phyloP scores from a whole-genome alignment of 2,888 invertebrate genomes.

The Aporophyla lueneburgensis region DNA sequence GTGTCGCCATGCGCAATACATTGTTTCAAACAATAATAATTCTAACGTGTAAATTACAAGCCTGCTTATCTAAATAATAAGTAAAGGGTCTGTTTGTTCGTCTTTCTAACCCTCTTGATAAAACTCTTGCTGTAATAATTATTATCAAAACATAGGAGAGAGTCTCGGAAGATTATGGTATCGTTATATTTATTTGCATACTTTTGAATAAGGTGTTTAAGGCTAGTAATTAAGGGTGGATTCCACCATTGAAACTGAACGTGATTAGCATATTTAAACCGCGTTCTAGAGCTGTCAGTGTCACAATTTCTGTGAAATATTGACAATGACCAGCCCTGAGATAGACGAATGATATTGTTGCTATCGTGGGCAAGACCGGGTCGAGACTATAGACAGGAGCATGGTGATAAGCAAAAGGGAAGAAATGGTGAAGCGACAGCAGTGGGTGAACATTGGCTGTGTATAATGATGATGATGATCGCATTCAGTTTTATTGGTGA shows the following conservation, averaged over 20 bases:
- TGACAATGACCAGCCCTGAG: background rate
- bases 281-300: background rate
- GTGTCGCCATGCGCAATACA: constrained; percentile 26
- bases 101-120: constrained; percentile 35
- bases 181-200: constrained; percentile 40
- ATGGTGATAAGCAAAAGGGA: background rate
- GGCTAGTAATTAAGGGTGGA: background rate
- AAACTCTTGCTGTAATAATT: constrained; percentile 43
- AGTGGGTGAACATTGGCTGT: background rate
- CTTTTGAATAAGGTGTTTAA: constrained; percentile 16
- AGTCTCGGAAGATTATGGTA: constrained; percentile 24
- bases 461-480: too few species aligned
- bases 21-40: constrained; percentile 59
- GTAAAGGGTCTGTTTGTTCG: constrained; percentile 56
- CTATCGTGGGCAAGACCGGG: background rate
- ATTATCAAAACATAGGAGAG: constrained; percentile 20
- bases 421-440: background rate
- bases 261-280: background rate
- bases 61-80: constrained; percentile 47
- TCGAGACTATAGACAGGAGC: background rate
- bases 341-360: background rate
- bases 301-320: background rate
- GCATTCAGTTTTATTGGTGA: background rate
- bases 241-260: background rate
- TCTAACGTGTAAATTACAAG: constrained; percentile 44